These are phyloP conservation scores for Pseudonaja textilis DNA, from an alignment of 2,113 vertebrate species.

Conservation along the genomic window DNA sequence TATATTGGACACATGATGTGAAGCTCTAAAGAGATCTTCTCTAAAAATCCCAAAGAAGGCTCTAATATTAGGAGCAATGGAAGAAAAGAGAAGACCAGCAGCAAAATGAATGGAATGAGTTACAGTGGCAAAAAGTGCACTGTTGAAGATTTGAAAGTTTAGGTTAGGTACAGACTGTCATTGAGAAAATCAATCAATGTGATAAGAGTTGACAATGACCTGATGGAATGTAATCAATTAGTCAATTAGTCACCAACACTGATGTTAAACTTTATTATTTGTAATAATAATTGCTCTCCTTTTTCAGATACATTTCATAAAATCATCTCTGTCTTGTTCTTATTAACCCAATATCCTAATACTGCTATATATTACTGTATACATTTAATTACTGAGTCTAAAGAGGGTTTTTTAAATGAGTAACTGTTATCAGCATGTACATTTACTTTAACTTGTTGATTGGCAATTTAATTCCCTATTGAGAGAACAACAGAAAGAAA, in stretches of 20 bases:
- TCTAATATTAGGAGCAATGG: not conserved
- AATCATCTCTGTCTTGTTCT: not conserved
- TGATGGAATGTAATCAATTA: not conserved
- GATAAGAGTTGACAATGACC: not conserved
- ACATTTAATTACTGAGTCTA: not conserved
- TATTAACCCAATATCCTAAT: not conserved
- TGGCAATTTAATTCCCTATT: too few relatives aligned
- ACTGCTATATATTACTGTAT: not conserved
- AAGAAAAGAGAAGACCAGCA: not conserved
- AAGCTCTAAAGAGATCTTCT: too few relatives aligned
- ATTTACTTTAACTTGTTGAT: too few relatives aligned
- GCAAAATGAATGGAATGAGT: not conserved
- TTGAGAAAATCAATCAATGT: not conserved
- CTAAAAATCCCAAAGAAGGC: not conserved
- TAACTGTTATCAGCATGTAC: too few relatives aligned
- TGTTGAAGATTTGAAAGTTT: not conserved
- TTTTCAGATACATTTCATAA: not conserved
- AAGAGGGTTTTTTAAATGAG: not conserved
- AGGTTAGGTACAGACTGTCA: not conserved
- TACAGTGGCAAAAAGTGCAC: not conserved
- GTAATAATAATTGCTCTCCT: not conserved
- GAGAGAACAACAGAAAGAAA: too few relatives aligned
- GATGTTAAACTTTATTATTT: not conserved
- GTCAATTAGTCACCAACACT: not conserved
- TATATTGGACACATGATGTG: too few relatives aligned